Evolutionary conservation across 1,140 invertebrate genomes (phyloP), one percentile per base, ranked within the genome.

Genomic region (Drosophila virilis): DNA sequence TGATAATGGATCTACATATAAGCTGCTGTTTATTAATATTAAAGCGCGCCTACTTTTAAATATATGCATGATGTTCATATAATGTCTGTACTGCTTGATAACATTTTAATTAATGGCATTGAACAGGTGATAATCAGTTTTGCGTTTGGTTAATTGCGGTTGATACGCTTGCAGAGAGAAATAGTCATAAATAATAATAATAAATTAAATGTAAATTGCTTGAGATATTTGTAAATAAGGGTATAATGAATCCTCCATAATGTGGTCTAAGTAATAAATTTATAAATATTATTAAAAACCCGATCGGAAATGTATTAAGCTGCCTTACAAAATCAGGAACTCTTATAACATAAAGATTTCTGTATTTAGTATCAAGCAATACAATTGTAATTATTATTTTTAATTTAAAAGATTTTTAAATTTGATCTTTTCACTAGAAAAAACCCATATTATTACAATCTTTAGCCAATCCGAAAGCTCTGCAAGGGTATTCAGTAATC

Each of bases 101-200:
- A 48, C 33, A 45, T 17, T 40, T 38, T 7, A 38, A 61, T 52
- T 51, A 45, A 66, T 37, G 59, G 62, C 40, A 45, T 28, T 52
- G 32, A 13, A 52, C 48, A n/a, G 42, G 55, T 15, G 15, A 35
- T 10, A 40, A 43, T 42, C 32, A 52, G 32, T 33, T 40, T 55
- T 60, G 70, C 54, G 8, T n/a, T 72, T 52, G 48, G 54, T 73
- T 64, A 60, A 15, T 17, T 54, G 37, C 13, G 22, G 35, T 9
- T 40, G 37, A 15, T 38, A 52, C 54, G 1, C 55, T 73, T 52
- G 64, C 70, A 68, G 70, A 35, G 37, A 8, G 9, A 15, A 8
- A 17, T 17, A 1, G 17, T 8, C 10, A 9, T 37, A 37, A 28
- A 28, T 50, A n/a, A 6, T 17, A 48, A 28, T 55, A n/a, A 9